Percentiles rank a stretch among this genome's conserved stretches.
These are phyloP conservation scores for Synanthedon myopaeformis DNA, from an alignment of 2,888 invertebrate genomes.

Conservation along the genomic window DNA sequence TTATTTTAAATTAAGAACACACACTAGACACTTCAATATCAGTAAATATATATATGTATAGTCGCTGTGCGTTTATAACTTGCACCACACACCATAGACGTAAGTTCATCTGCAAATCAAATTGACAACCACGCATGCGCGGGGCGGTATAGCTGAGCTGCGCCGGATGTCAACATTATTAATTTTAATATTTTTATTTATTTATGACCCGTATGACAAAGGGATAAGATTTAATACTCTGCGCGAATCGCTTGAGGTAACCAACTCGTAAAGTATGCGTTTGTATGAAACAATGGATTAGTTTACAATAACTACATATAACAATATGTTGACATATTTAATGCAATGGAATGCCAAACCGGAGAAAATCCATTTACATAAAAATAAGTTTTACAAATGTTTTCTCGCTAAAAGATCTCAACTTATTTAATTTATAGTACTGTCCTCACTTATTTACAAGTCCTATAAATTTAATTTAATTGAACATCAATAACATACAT, in stretches of 20 bases:
- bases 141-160: slow-evolving; percentile 6
- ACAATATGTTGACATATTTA: too few relatives aligned
- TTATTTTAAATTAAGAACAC: too few relatives aligned
- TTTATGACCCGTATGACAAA: slow-evolving; percentile 1
- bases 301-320: neutral
- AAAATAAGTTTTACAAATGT: too few relatives aligned
- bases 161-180: slow-evolving; percentile 36
- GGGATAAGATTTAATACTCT: neutral
- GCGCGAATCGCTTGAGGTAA: neutral
- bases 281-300: neutral
- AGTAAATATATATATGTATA: too few relatives aligned
- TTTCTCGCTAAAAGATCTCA: too few relatives aligned
- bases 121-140: slow-evolving; percentile 42
- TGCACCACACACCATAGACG: slow-evolving; percentile 19
- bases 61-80: slow-evolving; percentile 7
- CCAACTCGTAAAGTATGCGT: neutral
- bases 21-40: too few relatives aligned
- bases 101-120: slow-evolving; percentile 62
- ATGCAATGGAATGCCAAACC: too few relatives aligned
- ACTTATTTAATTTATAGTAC: too few relatives aligned
- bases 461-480: too few relatives aligned
- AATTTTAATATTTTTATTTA: slow-evolving; percentile 8
- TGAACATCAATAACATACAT: too few relatives aligned
- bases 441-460: too few relatives aligned
- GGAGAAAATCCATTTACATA: too few relatives aligned